A percentile compares a stretch with the other conserved stretches of the same genome.
Conservation (phyloP, 2,113 vertebrate genomes). For the Ardeotis arabs region DNA sequence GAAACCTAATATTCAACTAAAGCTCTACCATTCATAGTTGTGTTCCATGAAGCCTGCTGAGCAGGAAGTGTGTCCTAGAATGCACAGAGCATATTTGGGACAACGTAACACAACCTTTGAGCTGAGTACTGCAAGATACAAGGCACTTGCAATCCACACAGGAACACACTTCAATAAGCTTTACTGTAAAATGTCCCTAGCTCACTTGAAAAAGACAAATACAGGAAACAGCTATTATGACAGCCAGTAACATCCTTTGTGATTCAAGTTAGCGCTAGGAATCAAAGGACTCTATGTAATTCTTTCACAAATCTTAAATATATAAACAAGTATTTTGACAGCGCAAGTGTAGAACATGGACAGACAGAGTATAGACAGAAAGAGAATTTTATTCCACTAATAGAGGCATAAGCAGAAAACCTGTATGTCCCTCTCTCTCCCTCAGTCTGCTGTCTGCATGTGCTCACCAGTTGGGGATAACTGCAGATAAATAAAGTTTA, state of each 20-base stretch:
- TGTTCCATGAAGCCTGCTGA: not conserved
- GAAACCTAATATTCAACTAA: constrained; percentile 9
- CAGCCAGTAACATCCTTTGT: not conserved
- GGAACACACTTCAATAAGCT: not conserved
- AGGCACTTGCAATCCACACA: not conserved
- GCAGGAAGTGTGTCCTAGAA: not conserved
- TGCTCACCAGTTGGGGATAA: not conserved
- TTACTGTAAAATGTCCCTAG: not conserved
- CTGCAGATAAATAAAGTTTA: not conserved
- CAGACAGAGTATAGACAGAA: not conserved
- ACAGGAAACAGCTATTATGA: not conserved
- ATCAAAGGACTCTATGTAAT: not conserved
- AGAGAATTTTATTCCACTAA: not conserved
- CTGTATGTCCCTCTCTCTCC: not conserved
- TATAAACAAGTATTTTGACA: not conserved
- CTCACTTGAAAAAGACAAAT: not conserved
- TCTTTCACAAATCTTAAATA: not conserved
- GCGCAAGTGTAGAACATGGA: not conserved
- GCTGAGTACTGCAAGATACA: not conserved
- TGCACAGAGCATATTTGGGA: not conserved
- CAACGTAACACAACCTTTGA: not conserved
- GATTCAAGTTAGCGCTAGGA: not conserved
- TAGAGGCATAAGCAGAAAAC: not conserved
- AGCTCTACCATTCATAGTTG: not conserved
- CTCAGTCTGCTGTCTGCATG: not conserved